A percentile compares a stretch with the other conserved stretches of the same genome.
Conservation (phyloP, 2,113 vertebrate genomes). For the Loxodonta africana region DNA sequence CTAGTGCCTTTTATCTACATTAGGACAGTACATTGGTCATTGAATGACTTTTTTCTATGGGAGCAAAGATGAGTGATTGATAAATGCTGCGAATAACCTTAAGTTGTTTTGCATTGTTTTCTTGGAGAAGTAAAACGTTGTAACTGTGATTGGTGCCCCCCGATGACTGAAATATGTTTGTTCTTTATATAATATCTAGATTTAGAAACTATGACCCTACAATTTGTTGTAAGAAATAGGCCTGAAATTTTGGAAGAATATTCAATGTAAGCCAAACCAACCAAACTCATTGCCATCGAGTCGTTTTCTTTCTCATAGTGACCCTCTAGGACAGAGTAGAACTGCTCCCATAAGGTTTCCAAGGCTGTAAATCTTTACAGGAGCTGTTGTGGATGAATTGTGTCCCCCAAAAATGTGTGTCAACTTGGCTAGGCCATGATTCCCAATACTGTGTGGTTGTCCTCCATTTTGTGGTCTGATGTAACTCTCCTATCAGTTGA, state of each 20-base stretch:
- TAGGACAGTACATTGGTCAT: background rate
- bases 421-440: too few relatives aligned
- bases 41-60: constrained; percentile 22
- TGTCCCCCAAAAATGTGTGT: too few relatives aligned
- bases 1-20: background rate
- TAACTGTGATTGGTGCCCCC: background rate
- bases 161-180: background rate
- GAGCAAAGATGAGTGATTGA: constrained; percentile 56
- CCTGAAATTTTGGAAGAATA: constrained; percentile 2
- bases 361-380: too few relatives aligned
- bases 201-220: constrained; percentile 4
- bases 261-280: too few relatives aligned
- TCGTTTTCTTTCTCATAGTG: too few relatives aligned
- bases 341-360: too few relatives aligned
- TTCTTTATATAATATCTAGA: constrained; percentile 14
- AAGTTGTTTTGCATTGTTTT: constrained; percentile 34
- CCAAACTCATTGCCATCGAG: too few relatives aligned
- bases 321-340: too few relatives aligned
- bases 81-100: constrained; percentile 7
- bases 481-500: too few relatives aligned
- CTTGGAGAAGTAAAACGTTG: background rate
- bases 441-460: too few relatives aligned
- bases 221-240: constrained; percentile 41
- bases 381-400: too few relatives aligned
- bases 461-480: too few relatives aligned